Evolutionary conservation across 1,140 invertebrate species (phyloP).

Genomic region (Antheraea pernyi): DNA sequence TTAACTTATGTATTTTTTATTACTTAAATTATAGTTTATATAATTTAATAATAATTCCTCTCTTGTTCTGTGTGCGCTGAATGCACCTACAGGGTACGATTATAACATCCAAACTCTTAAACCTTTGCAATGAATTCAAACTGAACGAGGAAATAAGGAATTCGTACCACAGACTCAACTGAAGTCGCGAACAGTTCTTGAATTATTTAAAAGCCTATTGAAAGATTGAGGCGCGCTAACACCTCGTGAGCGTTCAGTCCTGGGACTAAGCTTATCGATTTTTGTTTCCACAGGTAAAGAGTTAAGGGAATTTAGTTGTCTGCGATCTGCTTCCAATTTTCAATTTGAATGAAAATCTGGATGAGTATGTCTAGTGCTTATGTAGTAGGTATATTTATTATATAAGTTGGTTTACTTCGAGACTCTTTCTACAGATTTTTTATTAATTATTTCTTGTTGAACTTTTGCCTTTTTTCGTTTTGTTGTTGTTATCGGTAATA

Average conservation of each 20-base stretch:
- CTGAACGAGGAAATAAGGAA: background rate
- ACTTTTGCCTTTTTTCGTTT: no score
- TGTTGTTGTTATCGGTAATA: no score
- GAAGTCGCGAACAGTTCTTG: constrained; percentile 19
- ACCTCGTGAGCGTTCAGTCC: background rate
- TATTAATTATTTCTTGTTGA: no score
- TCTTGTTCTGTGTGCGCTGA: no score
- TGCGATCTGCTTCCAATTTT: background rate
- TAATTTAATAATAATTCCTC: no score
- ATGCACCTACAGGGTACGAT: no score
- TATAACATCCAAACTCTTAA: no score
- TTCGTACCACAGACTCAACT: background rate
- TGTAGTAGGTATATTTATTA: background rate
- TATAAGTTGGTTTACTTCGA: no score
- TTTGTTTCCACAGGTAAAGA: background rate
- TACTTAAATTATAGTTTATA: no score
- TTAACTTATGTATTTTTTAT: no score
- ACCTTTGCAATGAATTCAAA: background rate
- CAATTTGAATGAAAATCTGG: background rate
- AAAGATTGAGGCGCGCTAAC: background rate
- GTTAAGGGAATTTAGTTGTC: background rate
- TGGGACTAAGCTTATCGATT: background rate
- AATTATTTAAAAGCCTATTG: constrained; percentile 31
- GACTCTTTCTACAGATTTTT: no score
- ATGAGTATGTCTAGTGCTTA: background rate